phyloP scores from a whole-genome alignment of 2,113 vertebrate species.

The Sylvia atricapilla region DNA sequence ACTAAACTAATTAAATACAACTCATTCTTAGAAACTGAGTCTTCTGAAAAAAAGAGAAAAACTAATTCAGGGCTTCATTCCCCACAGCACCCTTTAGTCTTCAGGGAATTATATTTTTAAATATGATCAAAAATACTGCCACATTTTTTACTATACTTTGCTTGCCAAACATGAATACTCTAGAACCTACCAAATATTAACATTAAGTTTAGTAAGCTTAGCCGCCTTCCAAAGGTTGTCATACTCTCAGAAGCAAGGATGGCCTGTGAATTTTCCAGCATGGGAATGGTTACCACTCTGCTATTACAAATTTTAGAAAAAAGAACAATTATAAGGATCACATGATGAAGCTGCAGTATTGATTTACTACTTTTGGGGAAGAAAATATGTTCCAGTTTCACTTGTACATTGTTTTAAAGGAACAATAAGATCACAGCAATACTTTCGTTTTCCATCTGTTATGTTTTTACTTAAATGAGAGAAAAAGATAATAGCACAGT shows the following conservation, averaged over 20 bases:
- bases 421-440: not conserved
- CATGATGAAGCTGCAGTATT: not conserved
- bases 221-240: not conserved
- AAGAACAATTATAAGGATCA: not conserved
- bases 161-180: conserved; percentile 29
- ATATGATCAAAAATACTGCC: conserved; percentile 51
- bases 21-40: not conserved
- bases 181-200: conserved; percentile 36
- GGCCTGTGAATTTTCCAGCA: not conserved
- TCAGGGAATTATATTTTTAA: conserved; percentile 44
- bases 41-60: not conserved
- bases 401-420: not conserved
- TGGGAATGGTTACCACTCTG: not conserved
- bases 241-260: not conserved
- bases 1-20: conserved; percentile 35
- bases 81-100: not conserved
- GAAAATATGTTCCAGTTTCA: not conserved
- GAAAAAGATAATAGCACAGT: not conserved
- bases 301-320: not conserved
- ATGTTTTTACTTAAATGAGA: not conserved
- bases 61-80: not conserved
- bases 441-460: not conserved
- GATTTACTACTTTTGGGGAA: not conserved
- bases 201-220: conserved; percentile 29
- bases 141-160: conserved; percentile 9